These are phyloP conservation scores for Polydrusus pterygomalis DNA, from an alignment of 2,888 invertebrate genomes.

Conservation along the genomic window DNA sequence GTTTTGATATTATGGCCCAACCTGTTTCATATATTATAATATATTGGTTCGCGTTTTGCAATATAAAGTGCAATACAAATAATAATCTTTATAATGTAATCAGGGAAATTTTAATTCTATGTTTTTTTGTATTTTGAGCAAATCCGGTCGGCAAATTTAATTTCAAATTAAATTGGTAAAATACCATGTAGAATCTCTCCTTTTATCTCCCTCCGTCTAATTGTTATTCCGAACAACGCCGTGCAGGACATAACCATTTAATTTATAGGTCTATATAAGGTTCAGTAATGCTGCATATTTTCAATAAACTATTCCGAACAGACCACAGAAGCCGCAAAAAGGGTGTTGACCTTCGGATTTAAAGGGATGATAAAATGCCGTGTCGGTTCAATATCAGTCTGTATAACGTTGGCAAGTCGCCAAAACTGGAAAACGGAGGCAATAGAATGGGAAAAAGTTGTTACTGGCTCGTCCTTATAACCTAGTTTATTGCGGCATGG, in stretches of 20 bases:
- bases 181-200: neutral
- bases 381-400: slow-evolving; percentile 62
- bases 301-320: slow-evolving; percentile 22
- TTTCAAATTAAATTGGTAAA: neutral
- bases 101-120: no score
- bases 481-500: slow-evolving; percentile 35
- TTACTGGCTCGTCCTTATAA: slow-evolving; percentile 42
- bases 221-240: neutral
- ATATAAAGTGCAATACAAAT: no score
- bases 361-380: slow-evolving; percentile 25
- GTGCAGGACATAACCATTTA: neutral
- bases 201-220: neutral
- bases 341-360: slow-evolving; percentile 33
- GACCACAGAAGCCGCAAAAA: slow-evolving; percentile 17
- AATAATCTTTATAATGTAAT: no score
- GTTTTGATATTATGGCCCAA: no score
- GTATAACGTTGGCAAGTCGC: slow-evolving; percentile 61
- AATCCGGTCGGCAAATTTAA: no score
- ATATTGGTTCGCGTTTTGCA: no score
- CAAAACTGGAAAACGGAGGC: slow-evolving; percentile 51
- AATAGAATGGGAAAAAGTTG: slow-evolving; percentile 34
- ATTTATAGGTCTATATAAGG: slow-evolving; percentile 1
- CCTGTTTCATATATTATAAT: no score
- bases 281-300: slow-evolving; percentile 12
- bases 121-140: no score